These are phyloP conservation scores for Threskiornis aethiopicus DNA, from an alignment of 2,797 vertebrate species.

Conservation along the genomic window DNA sequence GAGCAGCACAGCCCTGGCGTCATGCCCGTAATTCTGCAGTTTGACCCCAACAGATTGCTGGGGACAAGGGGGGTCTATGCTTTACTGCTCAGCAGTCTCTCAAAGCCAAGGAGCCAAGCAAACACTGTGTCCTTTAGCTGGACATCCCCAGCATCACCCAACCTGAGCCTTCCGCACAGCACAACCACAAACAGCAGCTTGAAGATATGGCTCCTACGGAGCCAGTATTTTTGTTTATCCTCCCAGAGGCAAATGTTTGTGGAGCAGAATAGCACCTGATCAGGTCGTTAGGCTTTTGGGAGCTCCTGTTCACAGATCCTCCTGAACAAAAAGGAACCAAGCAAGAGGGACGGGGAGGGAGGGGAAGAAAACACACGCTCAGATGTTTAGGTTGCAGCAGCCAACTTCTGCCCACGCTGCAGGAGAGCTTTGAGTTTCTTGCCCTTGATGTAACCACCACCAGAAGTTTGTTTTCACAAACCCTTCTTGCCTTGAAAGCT, in stretches of 20 bases:
- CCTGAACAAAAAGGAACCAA: not conserved
- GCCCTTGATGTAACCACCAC: slow-evolving; percentile 27
- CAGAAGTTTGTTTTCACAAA: slow-evolving; percentile 52
- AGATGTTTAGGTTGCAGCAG: slow-evolving; percentile 28
- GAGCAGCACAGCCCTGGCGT: not conserved
- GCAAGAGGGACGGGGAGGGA: not conserved
- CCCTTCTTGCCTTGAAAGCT: slow-evolving; percentile 1
- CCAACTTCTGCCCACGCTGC: slow-evolving; percentile 2
- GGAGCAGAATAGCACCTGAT: not conserved
- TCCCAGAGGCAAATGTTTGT: not conserved
- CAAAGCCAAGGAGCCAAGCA: rapidly evolving
- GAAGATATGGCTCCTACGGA: not conserved
- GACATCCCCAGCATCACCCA: not conserved
- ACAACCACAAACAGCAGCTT: not conserved
- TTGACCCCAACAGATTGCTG: rapidly evolving
- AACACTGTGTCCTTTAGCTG: not conserved
- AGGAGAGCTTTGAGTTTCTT: slow-evolving; percentile 14
- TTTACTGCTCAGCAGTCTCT: not conserved
- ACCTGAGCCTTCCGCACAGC: rapidly evolving
- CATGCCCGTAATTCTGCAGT: not conserved
- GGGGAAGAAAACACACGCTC: not conserved
- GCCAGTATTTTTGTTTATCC: not conserved
- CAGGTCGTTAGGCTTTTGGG: not conserved
- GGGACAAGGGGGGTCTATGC: not conserved
- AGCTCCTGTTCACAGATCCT: not conserved